A percentile compares a stretch with the other conserved stretches of the same genome.
phyloP scores from a whole-genome alignment of 2,797 vertebrate species.

The Typhlichthys eigenmanni region DNA sequence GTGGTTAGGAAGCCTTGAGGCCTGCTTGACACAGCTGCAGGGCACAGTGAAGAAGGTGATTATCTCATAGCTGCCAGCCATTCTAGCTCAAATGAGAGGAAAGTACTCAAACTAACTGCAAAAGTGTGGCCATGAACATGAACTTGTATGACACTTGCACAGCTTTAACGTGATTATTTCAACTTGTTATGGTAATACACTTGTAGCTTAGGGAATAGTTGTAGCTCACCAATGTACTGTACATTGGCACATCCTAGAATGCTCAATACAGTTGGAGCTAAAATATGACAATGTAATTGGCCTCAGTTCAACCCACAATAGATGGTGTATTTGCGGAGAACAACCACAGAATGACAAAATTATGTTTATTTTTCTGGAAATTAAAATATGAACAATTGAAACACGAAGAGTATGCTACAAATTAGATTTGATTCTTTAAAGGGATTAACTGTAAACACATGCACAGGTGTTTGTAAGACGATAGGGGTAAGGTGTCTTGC shows the following conservation, averaged over 20 bases:
- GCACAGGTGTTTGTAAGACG: too few species aligned
- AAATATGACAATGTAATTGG: neutral
- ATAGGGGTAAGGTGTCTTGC: too few species aligned
- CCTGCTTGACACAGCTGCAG: slow-evolving; percentile 71
- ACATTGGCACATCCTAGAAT: neutral
- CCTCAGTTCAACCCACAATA: too few species aligned
- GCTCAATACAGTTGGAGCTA: neutral
- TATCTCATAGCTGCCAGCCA: slow-evolving; percentile 81
- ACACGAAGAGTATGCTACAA: too few species aligned
- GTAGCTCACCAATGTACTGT: neutral
- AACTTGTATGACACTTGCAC: slow-evolving; percentile 19
- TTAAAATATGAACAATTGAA: too few species aligned
- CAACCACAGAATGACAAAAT: too few species aligned
- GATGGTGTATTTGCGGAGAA: too few species aligned
- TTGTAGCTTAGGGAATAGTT: neutral
- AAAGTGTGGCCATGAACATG: slow-evolving; percentile 40
- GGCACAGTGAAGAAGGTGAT: slow-evolving; percentile 77
- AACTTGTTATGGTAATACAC: slow-evolving; percentile 31
- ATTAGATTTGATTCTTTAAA: too few species aligned
- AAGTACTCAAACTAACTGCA: slow-evolving; percentile 59
- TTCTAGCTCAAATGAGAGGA: slow-evolving; percentile 65
- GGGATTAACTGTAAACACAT: too few species aligned
- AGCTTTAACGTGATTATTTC: slow-evolving; percentile 31
- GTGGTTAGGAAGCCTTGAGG: slow-evolving; percentile 64
- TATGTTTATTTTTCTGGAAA: too few species aligned